phyloP scores from a whole-genome alignment of 1,140 invertebrate genomes.

The Leptopilina boulardi region DNA sequence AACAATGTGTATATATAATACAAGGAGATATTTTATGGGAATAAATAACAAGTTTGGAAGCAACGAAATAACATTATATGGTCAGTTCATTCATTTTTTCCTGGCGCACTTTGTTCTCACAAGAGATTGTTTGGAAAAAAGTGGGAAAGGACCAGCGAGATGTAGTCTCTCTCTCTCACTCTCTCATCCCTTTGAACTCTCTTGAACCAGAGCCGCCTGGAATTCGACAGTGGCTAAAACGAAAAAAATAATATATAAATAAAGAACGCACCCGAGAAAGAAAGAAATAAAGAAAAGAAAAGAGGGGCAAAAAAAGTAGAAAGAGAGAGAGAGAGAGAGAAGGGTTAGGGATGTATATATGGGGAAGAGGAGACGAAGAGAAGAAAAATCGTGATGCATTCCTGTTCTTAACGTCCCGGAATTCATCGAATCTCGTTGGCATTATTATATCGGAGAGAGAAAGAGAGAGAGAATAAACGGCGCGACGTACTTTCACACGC shows the following conservation, averaged over 20 bases:
- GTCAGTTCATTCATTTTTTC: conserved; percentile 5
- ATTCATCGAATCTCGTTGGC: conserved; percentile 57
- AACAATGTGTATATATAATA: no score
- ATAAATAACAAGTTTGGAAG: background rate
- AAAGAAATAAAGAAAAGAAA: no score
- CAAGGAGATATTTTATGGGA: background rate
- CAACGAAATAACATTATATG: background rate
- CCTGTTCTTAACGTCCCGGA: conserved; percentile 57
- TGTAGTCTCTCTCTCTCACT: conserved; percentile 11
- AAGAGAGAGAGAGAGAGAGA: conserved; percentile 24
- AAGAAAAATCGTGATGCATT: conserved; percentile 52
- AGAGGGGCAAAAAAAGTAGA: background rate
- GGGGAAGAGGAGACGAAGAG: conserved; percentile 26
- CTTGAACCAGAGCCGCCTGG: conserved; percentile 54
- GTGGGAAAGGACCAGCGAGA: background rate
- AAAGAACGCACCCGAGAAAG: no score
- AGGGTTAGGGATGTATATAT: no score
- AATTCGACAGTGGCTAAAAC: conserved; percentile 54
- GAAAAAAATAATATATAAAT: conserved; percentile 10
- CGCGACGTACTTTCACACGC: conserved; percentile 43
- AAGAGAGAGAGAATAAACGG: conserved; percentile 10
- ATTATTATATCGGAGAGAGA: conserved; percentile 34
- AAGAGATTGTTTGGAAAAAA: conserved; percentile 32
- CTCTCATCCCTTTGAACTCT: conserved; percentile 51
- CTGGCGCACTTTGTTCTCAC: conserved; percentile 28